Base-by-base conservation (phyloP, 2,797 vertebrate species). In the Odontamblyopus lacepedii region DNA sequence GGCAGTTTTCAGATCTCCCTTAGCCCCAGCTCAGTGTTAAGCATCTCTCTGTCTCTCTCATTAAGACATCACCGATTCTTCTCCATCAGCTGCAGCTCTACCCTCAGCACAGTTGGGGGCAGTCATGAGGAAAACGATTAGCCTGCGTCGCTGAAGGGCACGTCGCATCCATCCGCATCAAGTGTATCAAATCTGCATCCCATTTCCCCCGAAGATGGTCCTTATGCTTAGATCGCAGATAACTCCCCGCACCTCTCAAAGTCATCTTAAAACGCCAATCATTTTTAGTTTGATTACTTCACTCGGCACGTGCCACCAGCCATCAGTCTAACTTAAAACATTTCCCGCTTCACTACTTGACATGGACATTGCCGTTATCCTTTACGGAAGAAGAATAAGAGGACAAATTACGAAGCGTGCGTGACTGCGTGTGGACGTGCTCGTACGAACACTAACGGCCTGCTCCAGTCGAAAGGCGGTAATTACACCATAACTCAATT, bases 21-120 rank as follows among this genome's bases (percentile, higher is more conserved):
- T 15, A 64, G 81, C 81, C 82, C 16, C 29, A 38, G 81, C 60
- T 13, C 84, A 76, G 85, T 74, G 83, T 44, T 48, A 48, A 48
- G 1, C 1, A 1, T 74, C 78, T 71, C 77, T 84, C 83, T 89
- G 78, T 87, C 78, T 86, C 83, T 88, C 88, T 91, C 87, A 90
- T 94, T 92, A 91, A 85, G 84, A 82, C 79, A 38, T 87, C 77
- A 88, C 90, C 90, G 89, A 89, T 92, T 90, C 87, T 91, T 91
- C 87, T 87, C 77, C 75, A 73, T 81, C 78, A 87, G 81, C 87
- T 82, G 66, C 76, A 79, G 60, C 78, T 74, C 74, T 73, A 83
- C 82, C 75, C 82, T 73, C 67, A 77, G 84, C 71, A 76, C 75
- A 76, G 82, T 85, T 77, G 74, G 73, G 76, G 80, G 82, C 78